Conservation (phyloP, 1,140 invertebrate species). For the Meloidogyne exigua region DNA sequence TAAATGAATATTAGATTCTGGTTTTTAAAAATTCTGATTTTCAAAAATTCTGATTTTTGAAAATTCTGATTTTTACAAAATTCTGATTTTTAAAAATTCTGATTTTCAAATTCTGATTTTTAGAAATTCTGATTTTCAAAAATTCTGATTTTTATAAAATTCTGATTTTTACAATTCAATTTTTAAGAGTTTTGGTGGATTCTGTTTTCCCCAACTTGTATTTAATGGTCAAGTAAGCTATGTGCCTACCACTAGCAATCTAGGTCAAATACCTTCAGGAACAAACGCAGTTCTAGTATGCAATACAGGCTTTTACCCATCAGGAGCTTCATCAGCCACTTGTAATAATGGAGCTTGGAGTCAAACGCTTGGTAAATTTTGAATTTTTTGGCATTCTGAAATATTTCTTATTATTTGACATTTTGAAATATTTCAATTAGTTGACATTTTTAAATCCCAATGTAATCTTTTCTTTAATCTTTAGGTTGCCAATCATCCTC, state of each 20-base stretch:
- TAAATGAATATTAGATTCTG: background rate
- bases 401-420: background rate
- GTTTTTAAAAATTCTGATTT: no score
- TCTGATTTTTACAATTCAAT: no score
- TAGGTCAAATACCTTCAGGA: background rate
- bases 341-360: constrained; percentile 19
- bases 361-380: background rate
- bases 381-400: background rate
- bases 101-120: no score
- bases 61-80: no score
- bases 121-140: no score
- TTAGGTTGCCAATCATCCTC: constrained; percentile 10
- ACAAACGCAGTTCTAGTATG: background rate
- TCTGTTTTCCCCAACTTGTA: background rate
- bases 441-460: background rate
- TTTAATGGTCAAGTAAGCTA: constrained; percentile 22
- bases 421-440: background rate
- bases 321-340: constrained; percentile 9
- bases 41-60: no score
- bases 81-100: no score
- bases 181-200: background rate
- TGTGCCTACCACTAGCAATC: constrained; percentile 6
- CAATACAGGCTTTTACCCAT: constrained; percentile 1
- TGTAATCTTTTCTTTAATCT: background rate
- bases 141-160: no score